Evolutionary conservation across 2,113 vertebrate species (phyloP).

Genomic region (Sphyrna mokarran): DNA sequence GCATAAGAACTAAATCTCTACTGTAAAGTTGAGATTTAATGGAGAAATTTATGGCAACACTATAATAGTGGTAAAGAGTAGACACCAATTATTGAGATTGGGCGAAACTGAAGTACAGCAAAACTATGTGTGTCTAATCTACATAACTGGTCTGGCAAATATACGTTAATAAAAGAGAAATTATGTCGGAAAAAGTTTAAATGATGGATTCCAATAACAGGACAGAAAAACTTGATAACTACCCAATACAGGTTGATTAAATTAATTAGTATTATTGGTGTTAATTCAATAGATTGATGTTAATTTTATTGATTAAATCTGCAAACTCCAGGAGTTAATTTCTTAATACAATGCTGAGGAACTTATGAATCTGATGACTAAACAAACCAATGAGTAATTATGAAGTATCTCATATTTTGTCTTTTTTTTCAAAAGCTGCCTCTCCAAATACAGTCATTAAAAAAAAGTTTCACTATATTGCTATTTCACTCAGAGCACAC

Average conservation of each 20-base stretch:
- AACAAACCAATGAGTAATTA: neutral
- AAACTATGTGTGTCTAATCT: no score
- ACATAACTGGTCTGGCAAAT: neutral
- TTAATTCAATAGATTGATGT: neutral
- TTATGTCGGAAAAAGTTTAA: neutral
- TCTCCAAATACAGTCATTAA: neutral
- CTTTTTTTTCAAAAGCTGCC: neutral
- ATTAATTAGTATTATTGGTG: neutral
- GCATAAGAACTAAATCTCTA: neutral
- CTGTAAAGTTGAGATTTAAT: neutral
- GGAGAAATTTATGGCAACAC: neutral
- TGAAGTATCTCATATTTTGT: neutral
- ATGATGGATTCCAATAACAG: neutral
- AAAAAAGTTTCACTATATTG: neutral
- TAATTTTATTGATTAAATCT: neutral
- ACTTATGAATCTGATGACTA: neutral
- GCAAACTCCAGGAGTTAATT: neutral
- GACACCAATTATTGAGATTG: neutral
- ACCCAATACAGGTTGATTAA: neutral
- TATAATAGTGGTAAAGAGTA: neutral
- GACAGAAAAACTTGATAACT: neutral
- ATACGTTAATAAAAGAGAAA: neutral
- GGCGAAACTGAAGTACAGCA: neutral
- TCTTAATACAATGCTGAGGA: neutral
- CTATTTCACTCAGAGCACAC: neutral